Evolutionary conservation across 2,888 invertebrate species (phyloP), one percentile per base, ranked within the genome.

Genomic region (Catocala fraxini): DNA sequence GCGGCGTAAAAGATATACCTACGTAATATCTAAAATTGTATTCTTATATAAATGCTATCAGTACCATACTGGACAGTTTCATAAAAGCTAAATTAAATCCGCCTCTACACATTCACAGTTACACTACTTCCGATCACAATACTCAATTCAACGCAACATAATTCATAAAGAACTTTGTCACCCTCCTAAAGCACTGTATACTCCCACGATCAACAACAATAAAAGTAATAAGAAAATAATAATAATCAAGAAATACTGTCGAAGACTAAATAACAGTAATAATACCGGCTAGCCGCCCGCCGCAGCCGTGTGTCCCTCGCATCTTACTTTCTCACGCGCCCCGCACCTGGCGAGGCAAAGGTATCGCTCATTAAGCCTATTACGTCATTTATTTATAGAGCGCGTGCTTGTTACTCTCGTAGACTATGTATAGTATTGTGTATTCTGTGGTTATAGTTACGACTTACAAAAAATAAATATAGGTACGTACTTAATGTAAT

Each of bases 231-330:
- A 46, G 51, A 41, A 39, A 51, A 51, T 42, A 54, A 53, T 47
- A n/a, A 5, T 59, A 58, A 58, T 51, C 51, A 63, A 58, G 54
- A 43, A 53, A 45, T 41, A 41, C 15, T 34, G 45, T 51, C 56
- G 63, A 65, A 58, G 63, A 60, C 47, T 3, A 45, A 42, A 53
- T 41, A 58, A 46, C 33, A 67, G 51, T 59, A 71, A 65, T 71
- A 71, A 71, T 68, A 64, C 4, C 35, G 57, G 72, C 33, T 71
- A 13, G 73, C 73, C 79, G 51, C 73, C 75, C 76, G 76, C 79
- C 41, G 56, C 53, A n/a, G 56, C 79, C 58, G 79, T 75, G 69
- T 75, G 75, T 75, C 79, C 70, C 75, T 72, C 68, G 71, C 68
- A 53, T 42, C 43, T 51, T 34, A 63, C 46, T 62, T 75, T 78